Base-by-base conservation (phyloP, 1,140 invertebrate genomes). In the Microplitis demolitor region DNA sequence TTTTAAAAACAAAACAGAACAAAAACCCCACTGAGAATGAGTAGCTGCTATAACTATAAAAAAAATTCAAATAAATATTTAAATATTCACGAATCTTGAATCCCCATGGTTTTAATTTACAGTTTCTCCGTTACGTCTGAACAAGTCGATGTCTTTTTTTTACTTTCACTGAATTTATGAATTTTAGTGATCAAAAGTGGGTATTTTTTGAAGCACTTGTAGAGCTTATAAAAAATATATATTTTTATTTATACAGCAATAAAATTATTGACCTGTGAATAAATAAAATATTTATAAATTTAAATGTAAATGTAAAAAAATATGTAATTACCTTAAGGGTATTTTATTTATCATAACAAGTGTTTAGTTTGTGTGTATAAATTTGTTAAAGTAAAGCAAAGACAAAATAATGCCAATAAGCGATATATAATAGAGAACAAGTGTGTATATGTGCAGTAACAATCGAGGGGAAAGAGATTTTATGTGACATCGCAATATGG, bases 21-120 rank as follows among this genome's bases (percentile, higher is more conserved):
- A 75, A 76, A 78, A 77, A 56, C 74, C 66, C 66, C 13, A 70
- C 69, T 79, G 80, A 73, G 82, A 79, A 77, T 56, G 69, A 67
- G 74, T 33, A 61, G 67, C 69, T 72, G 61, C 62, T 66, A 33
- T 45, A 53, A 72, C 62, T 45, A 53, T 51, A 73, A 80, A 79
- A 62, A 66, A 14, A 53, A 45, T 51, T 58, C 72, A 76, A 77
- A 81, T 83, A 79, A 77, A 80, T 76, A 71, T 70, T 66, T 58
- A 70, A 45, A 69, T 34, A 58, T 34, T 34, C 45, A 11, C 24
- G 24, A 24, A 51, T 50, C 31, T 35, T 33, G 8, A 56, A 50
- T 8, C 16, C 60, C 51, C 33, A 51, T 13, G 58, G 9, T 62
- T 63, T 24, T 50, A 24, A 3, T 33, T 63, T n/a, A 9, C 39